Base-by-base conservation (phyloP, 2,888 invertebrate species). In the Torymus aiolomorphi region DNA sequence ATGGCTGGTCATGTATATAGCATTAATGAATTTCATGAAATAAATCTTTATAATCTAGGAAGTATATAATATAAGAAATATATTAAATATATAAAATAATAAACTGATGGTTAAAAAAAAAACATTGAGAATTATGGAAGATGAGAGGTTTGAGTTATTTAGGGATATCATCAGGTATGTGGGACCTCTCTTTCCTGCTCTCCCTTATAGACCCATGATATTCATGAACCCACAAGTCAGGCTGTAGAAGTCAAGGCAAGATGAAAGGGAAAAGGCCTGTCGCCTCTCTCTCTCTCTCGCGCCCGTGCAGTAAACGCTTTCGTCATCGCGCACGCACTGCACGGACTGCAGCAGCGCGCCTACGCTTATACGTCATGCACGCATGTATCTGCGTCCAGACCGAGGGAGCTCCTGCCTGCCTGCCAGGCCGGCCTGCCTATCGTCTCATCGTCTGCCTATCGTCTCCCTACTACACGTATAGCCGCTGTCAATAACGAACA, bases 401-500 rank as follows among this genome's bases (percentile, higher is more conserved):
- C 42, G 42, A 42, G 42, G 42, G 5, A 42, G 8, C 42, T 42
- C 42, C 8, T 42, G 42, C 42, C 42, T 8, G 42, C 42, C 42
- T 42, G 42, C 8, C 42, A 42, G 42, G 8, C 42, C 42, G 42
- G 5, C 57, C 52, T 11, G 57, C 31, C 61, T 72, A 20, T 52
- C 65, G 62, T 63, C 61, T 14, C 62, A n/a, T n/a, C n/a, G n/a
- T n/a, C 52, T 11, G 57, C 31, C 61, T 72, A 20, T 52, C 65
- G 62, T 63, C 61, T 14, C 62, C 71, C 51, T 31, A 72, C 12
- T 52, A 20, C n/a, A 61, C 57, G 56, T 51, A 51, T 56, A 61
- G 16, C 42, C 57, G 56, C 74, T 77, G 79, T 76, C 76, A 82
- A 80, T 71, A 80, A 66, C 69, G 56, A 80, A 79, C 82, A 82